Evolutionary conservation across 2,113 vertebrate species (phyloP).

Genomic region (Pseudonaja textilis): DNA sequence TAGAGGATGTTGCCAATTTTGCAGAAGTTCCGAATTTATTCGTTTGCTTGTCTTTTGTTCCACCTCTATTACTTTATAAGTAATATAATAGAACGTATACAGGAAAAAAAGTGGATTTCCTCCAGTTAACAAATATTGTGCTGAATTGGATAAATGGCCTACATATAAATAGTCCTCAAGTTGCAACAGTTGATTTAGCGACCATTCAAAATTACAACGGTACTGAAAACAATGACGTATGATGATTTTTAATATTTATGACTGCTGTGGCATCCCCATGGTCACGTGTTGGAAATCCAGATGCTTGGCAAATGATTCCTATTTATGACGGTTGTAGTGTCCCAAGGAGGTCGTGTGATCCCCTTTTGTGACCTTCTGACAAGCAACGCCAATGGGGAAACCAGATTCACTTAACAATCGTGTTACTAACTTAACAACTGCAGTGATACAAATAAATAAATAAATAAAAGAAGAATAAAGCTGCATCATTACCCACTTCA

Average conservation of each 20-base stretch:
- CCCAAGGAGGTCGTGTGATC: background rate
- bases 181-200: background rate
- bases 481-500: too few species aligned
- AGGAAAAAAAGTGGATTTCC: background rate
- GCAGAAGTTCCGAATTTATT: background rate
- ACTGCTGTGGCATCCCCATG: background rate
- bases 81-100: background rate
- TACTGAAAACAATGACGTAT: background rate
- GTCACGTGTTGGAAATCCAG: background rate
- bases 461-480: too few species aligned
- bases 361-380: background rate
- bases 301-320: background rate
- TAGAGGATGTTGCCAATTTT: background rate
- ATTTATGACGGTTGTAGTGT: background rate
- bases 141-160: background rate
- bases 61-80: background rate
- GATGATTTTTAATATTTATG: background rate
- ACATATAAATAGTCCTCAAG: background rate
- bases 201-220: background rate
- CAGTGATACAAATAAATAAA: background rate
- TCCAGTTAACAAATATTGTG: background rate
- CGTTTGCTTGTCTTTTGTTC: background rate
- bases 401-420: background rate
- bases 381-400: background rate
- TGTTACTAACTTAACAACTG: background rate